Evolutionary conservation across 2,888 invertebrate species (phyloP).

Genomic region (Eudasyphora cyanicolor): DNA sequence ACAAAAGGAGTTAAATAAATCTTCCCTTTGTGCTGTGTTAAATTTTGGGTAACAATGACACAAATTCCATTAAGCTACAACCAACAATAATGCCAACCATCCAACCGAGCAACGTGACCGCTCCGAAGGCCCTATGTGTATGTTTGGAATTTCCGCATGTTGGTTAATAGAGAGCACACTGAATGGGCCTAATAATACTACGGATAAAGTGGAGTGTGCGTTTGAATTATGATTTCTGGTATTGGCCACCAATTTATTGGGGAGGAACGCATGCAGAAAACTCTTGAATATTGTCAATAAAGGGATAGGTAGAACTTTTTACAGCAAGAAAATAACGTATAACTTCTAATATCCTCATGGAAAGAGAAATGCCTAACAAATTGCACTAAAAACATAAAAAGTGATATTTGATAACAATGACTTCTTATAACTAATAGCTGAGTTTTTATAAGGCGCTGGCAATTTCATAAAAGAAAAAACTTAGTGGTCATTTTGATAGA

Average conservation of each 20-base stretch:
- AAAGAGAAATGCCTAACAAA: too few species aligned
- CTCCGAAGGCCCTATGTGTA: not conserved
- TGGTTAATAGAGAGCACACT: not conserved
- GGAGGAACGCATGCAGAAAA: too few species aligned
- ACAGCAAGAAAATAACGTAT: too few species aligned
- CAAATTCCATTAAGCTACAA: not conserved
- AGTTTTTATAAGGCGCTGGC: too few species aligned
- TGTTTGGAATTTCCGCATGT: not conserved
- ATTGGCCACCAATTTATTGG: not conserved
- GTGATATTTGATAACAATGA: too few species aligned
- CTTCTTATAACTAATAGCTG: too few species aligned
- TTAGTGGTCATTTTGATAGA: too few species aligned
- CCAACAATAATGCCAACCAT: not conserved
- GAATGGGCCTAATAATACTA: not conserved
- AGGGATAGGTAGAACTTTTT: too few species aligned
- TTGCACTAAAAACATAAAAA: too few species aligned
- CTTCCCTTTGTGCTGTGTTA: not conserved
- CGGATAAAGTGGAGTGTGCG: not conserved
- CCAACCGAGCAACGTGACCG: not conserved
- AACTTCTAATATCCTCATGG: too few species aligned
- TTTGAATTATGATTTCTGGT: not conserved
- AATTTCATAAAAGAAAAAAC: too few species aligned
- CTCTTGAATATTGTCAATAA: too few species aligned
- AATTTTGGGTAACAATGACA: constrained; percentile 13
- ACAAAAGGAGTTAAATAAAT: not conserved